Percentiles rank a stretch among this genome's conserved stretches.
Evolutionary conservation across 35 echinoderm and acorn worm genomes (phyloP).

Genomic region (Hemicentrotus pulcherrimus): DNA sequence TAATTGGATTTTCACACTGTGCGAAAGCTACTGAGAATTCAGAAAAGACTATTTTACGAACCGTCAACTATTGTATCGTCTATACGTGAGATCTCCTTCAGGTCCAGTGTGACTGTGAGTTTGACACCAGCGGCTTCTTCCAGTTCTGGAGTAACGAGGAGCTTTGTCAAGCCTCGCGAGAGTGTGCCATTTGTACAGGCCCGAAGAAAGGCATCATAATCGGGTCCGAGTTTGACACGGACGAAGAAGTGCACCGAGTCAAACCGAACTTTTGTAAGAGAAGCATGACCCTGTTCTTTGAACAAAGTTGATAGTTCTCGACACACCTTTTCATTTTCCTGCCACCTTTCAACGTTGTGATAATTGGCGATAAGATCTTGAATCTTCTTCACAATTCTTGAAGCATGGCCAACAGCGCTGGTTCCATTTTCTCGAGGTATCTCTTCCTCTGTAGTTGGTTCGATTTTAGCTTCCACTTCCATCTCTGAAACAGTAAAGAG

Average conservation of each 20-base stretch:
- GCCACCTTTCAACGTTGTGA: neutral
- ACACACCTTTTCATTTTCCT: neutral
- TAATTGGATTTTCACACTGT: too few relatives aligned
- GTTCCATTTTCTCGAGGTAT: too few relatives aligned
- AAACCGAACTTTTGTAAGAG: neutral
- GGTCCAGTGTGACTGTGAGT: neutral
- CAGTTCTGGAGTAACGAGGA: constrained; percentile 19
- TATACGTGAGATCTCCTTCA: neutral
- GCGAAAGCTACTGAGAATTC: too few relatives aligned
- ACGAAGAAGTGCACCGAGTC: neutral
- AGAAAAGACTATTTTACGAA: neutral
- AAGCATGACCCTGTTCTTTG: neutral
- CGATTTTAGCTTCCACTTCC: neutral
- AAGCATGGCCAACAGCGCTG: neutral
- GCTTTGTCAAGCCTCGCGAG: neutral
- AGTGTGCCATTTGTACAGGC: constrained; percentile 3
- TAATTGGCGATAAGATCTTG: neutral
- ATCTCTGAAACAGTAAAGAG: too few relatives aligned
- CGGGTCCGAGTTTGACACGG: neutral
- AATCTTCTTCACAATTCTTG: neutral
- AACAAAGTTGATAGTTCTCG: neutral
- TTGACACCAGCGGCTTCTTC: neutral
- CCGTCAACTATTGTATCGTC: neutral
- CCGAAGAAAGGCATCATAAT: neutral
- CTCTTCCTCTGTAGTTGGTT: neutral